phyloP scores from a whole-genome alignment of 2,888 invertebrate genomes.

The Orgyia antiqua region DNA sequence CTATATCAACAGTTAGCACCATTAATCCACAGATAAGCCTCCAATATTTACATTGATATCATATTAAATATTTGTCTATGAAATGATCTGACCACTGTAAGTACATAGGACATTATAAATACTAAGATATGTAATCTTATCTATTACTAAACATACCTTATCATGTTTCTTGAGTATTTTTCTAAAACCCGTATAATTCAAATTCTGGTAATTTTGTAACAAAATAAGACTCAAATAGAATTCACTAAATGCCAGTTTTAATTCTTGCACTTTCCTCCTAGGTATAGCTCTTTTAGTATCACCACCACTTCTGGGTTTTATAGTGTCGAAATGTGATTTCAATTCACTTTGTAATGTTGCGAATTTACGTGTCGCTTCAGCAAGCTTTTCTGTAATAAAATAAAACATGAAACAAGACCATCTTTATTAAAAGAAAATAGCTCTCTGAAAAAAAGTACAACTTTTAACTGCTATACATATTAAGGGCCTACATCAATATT shows the following conservation, averaged over 20 bases:
- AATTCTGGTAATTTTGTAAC: conserved; percentile 98
- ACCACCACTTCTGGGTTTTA: conserved; percentile 63
- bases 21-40: background rate
- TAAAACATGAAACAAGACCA: background rate
- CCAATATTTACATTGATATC: conserved; percentile 1
- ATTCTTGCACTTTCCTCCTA: conserved; percentile 89
- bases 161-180: conserved; percentile 99
- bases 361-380: conserved; percentile 97
- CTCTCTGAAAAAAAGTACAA: no score
- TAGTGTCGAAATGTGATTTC: conserved; percentile 78
- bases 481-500: no score
- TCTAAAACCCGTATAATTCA: conserved; percentile 98
- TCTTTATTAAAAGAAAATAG: no score
- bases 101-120: conserved; percentile 18
- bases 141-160: conserved; percentile 81
- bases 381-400: conserved; percentile 81
- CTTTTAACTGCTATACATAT: no score
- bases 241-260: conserved; percentile 98
- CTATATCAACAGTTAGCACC: background rate
- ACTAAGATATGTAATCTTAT: conserved; percentile 16
- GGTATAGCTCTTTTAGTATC: conserved; percentile 78
- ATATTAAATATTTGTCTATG: conserved; percentile 10
- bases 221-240: conserved; percentile 98
- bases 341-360: conserved; percentile 93
- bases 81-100: conserved; percentile 9